Conservation (phyloP, 2,113 vertebrate genomes). For the Rhabdomys dilectus region DNA sequence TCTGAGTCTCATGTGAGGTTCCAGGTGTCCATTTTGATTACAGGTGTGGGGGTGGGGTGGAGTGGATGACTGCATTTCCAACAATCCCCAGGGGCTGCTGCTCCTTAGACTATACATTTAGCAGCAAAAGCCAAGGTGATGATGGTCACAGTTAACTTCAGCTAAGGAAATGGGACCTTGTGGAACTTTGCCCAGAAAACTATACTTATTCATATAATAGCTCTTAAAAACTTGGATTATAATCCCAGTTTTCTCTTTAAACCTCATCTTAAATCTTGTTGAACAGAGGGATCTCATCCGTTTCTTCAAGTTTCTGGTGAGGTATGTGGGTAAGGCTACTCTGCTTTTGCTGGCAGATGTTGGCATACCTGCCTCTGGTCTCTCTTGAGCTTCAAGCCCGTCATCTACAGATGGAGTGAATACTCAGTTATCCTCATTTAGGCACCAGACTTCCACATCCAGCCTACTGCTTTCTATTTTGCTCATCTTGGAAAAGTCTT, state of each 20-base stretch:
- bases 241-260: neutral
- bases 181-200: neutral
- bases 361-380: accelerated
- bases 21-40: neutral
- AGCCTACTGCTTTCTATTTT: neutral
- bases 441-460: neutral
- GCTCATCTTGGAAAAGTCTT: neutral
- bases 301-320: neutral
- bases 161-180: neutral
- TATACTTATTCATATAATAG: neutral
- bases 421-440: neutral
- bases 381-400: neutral
- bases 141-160: neutral
- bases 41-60: neutral
- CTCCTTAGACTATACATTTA: neutral
- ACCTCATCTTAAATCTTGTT: neutral
- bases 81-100: neutral
- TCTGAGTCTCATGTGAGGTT: accelerated
- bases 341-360: neutral
- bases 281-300: neutral
- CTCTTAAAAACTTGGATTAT: neutral
- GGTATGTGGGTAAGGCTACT: neutral
- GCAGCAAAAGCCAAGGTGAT: neutral
- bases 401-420: neutral
- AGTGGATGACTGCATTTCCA: neutral